Evolutionary conservation across 2,888 invertebrate genomes (phyloP), one percentile per base, ranked within the genome.

Genomic region (Drosophila rubida): DNA sequence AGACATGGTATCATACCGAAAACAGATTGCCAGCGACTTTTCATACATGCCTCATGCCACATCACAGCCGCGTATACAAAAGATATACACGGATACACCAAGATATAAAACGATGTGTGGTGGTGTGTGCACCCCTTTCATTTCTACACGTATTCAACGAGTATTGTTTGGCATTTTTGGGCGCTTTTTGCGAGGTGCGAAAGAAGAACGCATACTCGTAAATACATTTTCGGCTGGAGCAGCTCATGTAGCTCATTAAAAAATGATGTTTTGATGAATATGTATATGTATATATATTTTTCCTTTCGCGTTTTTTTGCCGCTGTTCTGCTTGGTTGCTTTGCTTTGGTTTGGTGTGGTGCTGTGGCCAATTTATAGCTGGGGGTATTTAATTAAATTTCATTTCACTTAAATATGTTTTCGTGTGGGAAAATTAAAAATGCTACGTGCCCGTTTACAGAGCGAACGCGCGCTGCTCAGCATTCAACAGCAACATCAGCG

Each of bases 231-330:
- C 49, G 66, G 60, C 25, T 39, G 30, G 16, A 50, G 46, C 69
- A 60, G 48, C 61, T 49, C 46, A 44, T 49, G 65, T 39, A 85
- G 83, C 84, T 84, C 89, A 84, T 84, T 85, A 84, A 84, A 89
- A 76, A 88, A 88, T 84, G 69, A 84, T 79, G 35, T 61, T 89
- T 79, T 85, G 83, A 84, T 85, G 74, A 72, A 86, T 87, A 75
- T 46, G 19, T 46, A 32, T 27, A 3, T 19, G 3, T 19, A 3
- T 19, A 19, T 19, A 19, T 14, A 42, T 19, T 4, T 46, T 23
- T 9, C 37, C 16, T 19, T 39, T 46, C 16, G 41, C 37, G n/a
- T n/a, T n/a, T 9, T 19, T 23, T 27, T 14, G 6, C 4, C 23
- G 23, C 19, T 11, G 22, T 23, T 27, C 35, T 14, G 13, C 13